phyloP scores from a whole-genome alignment of 1,140 invertebrate species.

The Trachymyrmex cornetzi region DNA sequence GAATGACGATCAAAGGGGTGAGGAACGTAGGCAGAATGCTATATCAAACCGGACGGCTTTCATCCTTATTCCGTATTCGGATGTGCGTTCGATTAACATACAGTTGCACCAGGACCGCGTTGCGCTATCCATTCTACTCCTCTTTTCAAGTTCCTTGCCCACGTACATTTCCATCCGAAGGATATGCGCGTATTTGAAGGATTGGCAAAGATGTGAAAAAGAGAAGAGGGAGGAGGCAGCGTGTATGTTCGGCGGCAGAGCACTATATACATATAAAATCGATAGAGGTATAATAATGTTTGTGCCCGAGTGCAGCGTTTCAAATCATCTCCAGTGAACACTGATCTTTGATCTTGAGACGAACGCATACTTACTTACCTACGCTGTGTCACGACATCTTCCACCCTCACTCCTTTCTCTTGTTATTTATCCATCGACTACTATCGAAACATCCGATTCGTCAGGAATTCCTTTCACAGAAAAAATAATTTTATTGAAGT shows the following conservation, averaged over 20 bases:
- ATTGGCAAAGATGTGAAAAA: background rate
- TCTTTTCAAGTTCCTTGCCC: conserved; percentile 73
- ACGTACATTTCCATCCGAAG: conserved; percentile 47
- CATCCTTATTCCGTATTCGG: conserved; percentile 83
- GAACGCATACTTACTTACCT: conserved; percentile 69
- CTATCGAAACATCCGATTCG: background rate
- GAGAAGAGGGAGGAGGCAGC: conserved; percentile 45
- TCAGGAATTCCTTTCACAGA: background rate
- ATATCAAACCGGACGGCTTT: conserved; percentile 77
- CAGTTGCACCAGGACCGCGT: conserved; percentile 79
- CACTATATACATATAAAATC: conserved; percentile 77
- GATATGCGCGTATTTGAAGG: background rate
- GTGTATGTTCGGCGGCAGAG: conserved; percentile 41
- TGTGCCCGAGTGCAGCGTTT: conserved; percentile 70
- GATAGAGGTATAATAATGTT: conserved; percentile 78
- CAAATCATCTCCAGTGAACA: conserved; percentile 76
- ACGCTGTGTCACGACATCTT: conserved; percentile 54
- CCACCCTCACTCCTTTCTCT: conserved; percentile 1
- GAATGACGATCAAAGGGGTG: conserved; percentile 62
- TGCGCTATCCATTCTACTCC: conserved; percentile 78
- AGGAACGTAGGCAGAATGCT: conserved; percentile 73
- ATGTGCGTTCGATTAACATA: conserved; percentile 84
- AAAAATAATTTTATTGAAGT: too few species aligned
- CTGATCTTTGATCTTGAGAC: conserved; percentile 77
- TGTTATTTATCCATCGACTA: background rate